Evolutionary conservation across 53 echinoderm and acorn worm genomes (phyloP).

Genomic region (Paracentrotus lividus): DNA sequence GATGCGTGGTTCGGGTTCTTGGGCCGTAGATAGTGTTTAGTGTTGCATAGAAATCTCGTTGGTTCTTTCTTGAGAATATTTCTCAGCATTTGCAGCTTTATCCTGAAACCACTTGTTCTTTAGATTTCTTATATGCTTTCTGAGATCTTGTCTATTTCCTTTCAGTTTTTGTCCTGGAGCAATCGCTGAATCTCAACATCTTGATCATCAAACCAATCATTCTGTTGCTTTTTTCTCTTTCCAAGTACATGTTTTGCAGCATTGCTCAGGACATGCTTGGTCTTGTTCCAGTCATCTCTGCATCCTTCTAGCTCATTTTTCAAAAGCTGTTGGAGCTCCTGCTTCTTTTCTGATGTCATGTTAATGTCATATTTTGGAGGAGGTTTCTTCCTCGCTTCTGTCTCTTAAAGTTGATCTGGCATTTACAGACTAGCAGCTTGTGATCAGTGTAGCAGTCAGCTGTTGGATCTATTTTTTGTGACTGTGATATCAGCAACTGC

Average conservation of each 20-base stretch:
- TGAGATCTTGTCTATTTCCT: background rate
- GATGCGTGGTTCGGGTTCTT: too few relatives aligned
- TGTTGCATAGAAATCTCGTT: too few relatives aligned
- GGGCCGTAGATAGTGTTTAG: too few relatives aligned
- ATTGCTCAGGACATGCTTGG: background rate
- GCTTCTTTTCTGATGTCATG: slow-evolving; percentile 34
- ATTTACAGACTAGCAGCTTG: slow-evolving; percentile 68
- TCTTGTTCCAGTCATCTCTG: background rate
- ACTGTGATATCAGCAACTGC: background rate
- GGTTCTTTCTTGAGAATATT: too few relatives aligned
- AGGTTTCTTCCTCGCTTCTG: slow-evolving; percentile 56
- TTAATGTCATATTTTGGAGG: slow-evolving; percentile 43
- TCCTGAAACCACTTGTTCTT: slow-evolving; percentile 40
- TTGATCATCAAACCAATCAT: slow-evolving; percentile 51
- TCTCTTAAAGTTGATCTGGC: slow-evolving; percentile 33
- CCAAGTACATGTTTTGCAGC: slow-evolving; percentile 42
- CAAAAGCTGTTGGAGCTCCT: slow-evolving; percentile 14
- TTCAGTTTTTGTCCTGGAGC: background rate
- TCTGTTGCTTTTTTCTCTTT: slow-evolving; percentile 45
- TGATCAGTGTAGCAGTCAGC: slow-evolving; percentile 72
- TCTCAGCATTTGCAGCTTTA: background rate
- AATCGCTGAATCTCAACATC: slow-evolving; percentile 23
- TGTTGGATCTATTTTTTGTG: slow-evolving; percentile 39
- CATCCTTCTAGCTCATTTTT: background rate
- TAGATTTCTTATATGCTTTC: slow-evolving; percentile 1